These are phyloP conservation scores for Tragopan temminckii DNA, from an alignment of 2,797 vertebrate species.

Conservation along the genomic window DNA sequence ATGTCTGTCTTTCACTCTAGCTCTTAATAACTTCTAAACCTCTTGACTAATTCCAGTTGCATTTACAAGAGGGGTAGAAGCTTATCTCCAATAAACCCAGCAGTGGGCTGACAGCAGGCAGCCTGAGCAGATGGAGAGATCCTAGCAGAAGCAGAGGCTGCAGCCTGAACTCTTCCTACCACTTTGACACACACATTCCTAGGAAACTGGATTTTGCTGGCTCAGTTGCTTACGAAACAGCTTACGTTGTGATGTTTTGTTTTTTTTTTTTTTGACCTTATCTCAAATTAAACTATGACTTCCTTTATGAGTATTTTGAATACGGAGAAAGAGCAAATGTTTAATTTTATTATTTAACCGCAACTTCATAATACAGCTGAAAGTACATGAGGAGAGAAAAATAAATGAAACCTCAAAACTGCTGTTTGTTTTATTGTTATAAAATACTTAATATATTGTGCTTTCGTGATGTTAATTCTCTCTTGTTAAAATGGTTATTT, in stretches of 20 bases:
- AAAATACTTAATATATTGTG: not conserved
- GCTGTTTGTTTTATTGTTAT: not conserved
- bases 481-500: not conserved
- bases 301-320: constrained; percentile 2
- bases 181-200: not conserved
- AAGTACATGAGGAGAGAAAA: not conserved
- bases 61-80: not conserved
- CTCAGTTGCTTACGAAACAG: not conserved
- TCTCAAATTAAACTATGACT: not conserved
- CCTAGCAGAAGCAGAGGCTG: not conserved
- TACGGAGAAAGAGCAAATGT: not conserved
- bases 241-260: not conserved
- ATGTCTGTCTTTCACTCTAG: not conserved
- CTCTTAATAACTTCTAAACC: not conserved
- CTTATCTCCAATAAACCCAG: not conserved
- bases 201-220: constrained; percentile 7
- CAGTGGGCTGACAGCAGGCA: not conserved
- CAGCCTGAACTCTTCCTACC: constrained; percentile 1
- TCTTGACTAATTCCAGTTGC: not conserved
- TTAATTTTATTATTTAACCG: not conserved
- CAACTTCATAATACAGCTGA: not conserved
- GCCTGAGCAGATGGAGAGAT: not conserved
- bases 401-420: not conserved
- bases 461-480: not conserved
- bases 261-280: not conserved